Conservation (phyloP, 2,888 invertebrate genomes). For the Mamestra brassicae region DNA sequence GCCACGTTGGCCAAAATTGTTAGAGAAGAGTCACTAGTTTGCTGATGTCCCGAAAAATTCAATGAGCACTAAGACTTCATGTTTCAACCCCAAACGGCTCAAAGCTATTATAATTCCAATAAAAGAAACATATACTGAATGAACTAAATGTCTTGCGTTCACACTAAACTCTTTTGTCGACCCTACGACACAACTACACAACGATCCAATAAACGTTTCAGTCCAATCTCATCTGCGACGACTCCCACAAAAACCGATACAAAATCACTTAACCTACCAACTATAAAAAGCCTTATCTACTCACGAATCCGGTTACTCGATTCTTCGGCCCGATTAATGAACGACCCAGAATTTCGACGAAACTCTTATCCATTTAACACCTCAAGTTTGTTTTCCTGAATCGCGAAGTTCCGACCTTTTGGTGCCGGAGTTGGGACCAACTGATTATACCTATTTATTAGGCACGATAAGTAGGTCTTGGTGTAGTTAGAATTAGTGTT, state of each 20-base stretch:
- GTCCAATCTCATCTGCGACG: constrained; percentile 39
- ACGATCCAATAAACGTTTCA: constrained; percentile 33
- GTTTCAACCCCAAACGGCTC: too few species aligned
- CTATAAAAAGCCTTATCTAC: constrained; percentile 64
- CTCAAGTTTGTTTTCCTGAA: constrained; percentile 73
- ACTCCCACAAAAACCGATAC: constrained; percentile 46
- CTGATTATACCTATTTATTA: constrained; percentile 79
- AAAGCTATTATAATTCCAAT: too few species aligned
- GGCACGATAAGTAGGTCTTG: constrained; percentile 69
- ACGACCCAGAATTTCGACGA: constrained; percentile 69
- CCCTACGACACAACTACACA: constrained; percentile 5
- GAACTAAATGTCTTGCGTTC: neutral
- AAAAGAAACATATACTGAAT: too few species aligned
- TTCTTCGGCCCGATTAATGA: constrained; percentile 72
- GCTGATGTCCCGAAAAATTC: too few species aligned
- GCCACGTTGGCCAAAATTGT: too few species aligned
- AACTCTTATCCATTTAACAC: constrained; percentile 82
- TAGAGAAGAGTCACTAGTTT: too few species aligned
- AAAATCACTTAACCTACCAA: constrained; percentile 64
- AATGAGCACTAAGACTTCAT: too few species aligned
- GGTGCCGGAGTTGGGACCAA: constrained; percentile 71
- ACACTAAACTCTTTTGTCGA: neutral
- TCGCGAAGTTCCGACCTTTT: constrained; percentile 67
- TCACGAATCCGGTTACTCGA: constrained; percentile 51
- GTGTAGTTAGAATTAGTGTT: constrained; percentile 41